Evolutionary conservation across 2,113 vertebrate species (phyloP), one percentile per base, ranked within the genome.

Genomic region (Trematomus loennbergii): DNA sequence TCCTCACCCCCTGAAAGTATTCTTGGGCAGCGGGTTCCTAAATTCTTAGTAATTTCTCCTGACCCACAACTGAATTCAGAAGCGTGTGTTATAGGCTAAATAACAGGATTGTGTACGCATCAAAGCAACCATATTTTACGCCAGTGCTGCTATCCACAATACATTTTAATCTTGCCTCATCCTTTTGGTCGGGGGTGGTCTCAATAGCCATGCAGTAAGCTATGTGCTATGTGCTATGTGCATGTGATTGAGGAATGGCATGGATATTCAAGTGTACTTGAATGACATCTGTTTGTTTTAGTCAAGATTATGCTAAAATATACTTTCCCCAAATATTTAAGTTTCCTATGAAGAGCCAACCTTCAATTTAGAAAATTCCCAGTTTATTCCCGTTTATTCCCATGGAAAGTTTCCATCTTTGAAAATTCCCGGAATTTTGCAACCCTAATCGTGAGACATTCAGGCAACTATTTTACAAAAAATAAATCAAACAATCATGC

Each of bases 121-220:
- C 65, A 36, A 33, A 65, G 40, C 22, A 0, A 20, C 72, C 12
- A 3, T 49, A 59, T 62, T 55, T 80, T 48, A 16, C 73, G 36
- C 63, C 18, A 36, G 9, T n/a, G 50, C 12, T 16, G 18, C 20
- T 63, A 15, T 73, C 59, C 45, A 40, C 33, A 57, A 75, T 33
- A 5, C 66, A 78, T 79, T 79, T 57, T 72, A 81, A 75, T 68
- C 61, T 49, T 46, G 15, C 61, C 67, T 77, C 60, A 61, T 52
- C 20, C 43, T 20, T 40, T 50, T 57, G 62, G 66, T 67, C n/a
- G 66, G n/a, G n/a, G n/a, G n/a, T n/a, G n/a, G n/a, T n/a, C n/a
- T n/a, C n/a, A n/a, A n/a, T n/a, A n/a, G n/a, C n/a, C n/a, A n/a
- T n/a, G n/a, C n/a, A n/a, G n/a, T n/a, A n/a, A n/a, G n/a, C n/a